Evolutionary conservation across 2,888 invertebrate genomes (phyloP), one percentile per base, ranked within the genome.

Genomic region (Cantharis nigra): DNA sequence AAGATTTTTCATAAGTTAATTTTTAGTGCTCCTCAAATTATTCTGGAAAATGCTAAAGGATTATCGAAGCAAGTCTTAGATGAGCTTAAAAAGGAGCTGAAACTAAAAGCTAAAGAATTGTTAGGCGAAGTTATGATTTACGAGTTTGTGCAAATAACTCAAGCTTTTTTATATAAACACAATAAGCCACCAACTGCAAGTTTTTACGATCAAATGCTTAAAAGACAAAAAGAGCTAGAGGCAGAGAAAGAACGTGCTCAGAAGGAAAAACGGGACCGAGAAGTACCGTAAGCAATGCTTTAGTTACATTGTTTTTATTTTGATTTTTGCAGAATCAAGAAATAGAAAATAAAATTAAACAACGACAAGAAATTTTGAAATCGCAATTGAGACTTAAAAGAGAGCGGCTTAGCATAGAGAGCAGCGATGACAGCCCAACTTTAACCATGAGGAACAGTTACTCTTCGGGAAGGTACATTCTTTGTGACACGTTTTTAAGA

Each of bases 201-300:
- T 9, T 97, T 95, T 87, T 97, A 97, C 84, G 97, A 98, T 79
- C 95, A 97, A 89, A 98, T 98, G 97, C 87, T 96, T 10, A 91
- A 91, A 71, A 91, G 94, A 72, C 92, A 93, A 79, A 92, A 92
- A 81, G 92, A 93, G 85, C 90, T 91, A 81, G 92, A 94, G 82
- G 91, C 92, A 82, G 89, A 91, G 74, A 91, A 93, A 82, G 88
- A 91, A 67, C 90, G 93, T 77, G 91, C 92, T 72, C 90, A 92
- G 82, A 90, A 92, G 83, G 89, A 91, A 13, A 93, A 93, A 82
- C 93, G 93, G 85, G 92, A 93, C 80, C 91, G 92, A 85, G 92
- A 92, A 88, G 93, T 92, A 86, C 76, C 10, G 11, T 82, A 30
- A 18, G 20, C 11, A 18, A 4, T 64, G 11, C 18, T 20, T 3